Percentiles rank a stretch among this genome's conserved stretches.
These are phyloP conservation scores for Oophaga sylvatica DNA, from an alignment of 2,797 vertebrate species.

Conservation along the genomic window DNA sequence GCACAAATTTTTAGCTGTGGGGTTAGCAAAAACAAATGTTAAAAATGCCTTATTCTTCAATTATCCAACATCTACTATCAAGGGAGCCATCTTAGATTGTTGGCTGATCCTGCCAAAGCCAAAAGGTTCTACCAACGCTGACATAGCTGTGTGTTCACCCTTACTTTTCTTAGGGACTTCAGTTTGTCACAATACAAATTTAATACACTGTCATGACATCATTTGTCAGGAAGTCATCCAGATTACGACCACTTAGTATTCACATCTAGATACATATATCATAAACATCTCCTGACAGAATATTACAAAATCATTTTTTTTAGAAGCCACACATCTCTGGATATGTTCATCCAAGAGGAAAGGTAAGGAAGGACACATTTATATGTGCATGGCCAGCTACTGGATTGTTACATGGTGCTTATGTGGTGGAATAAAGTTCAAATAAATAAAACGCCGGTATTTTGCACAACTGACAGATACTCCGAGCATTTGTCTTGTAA, in stretches of 20 bases:
- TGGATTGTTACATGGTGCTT: not conserved
- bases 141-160: not conserved
- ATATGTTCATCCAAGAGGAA: too few species aligned
- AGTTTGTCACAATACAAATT: too few species aligned
- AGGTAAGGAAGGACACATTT: too few species aligned
- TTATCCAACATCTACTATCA: not conserved
- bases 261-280: too few species aligned
- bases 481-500: not conserved
- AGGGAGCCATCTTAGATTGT: not conserved
- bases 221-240: too few species aligned
- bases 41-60: not conserved
- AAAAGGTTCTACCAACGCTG: not conserved
- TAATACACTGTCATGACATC: too few species aligned
- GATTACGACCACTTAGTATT: too few species aligned
- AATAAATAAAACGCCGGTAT: not conserved
- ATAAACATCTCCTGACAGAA: too few species aligned
- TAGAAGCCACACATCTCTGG: too few species aligned
- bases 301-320: too few species aligned
- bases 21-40: not conserved
- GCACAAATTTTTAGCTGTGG: not conserved
- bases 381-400: not conserved
- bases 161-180: too few species aligned
- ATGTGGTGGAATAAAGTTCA: not conserved
- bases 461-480: not conserved
- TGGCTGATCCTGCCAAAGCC: not conserved